Evolutionary conservation across 2,888 invertebrate species (phyloP).

Genomic region (Hemithea aestivaria): DNA sequence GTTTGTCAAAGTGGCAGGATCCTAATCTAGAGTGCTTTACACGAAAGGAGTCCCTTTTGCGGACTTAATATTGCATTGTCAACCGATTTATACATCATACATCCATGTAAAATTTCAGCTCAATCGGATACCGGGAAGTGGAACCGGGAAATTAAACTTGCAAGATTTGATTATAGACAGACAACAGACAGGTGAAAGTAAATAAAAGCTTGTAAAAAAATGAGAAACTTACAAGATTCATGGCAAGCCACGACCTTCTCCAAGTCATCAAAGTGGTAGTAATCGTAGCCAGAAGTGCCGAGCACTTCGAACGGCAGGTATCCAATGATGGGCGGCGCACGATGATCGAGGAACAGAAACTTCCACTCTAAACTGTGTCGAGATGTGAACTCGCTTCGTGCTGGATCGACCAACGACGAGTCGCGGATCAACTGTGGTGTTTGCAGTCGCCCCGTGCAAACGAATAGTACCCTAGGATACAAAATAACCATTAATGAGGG

Average conservation of each 20-base stretch:
- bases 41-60: too few relatives aligned
- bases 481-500: conserved; percentile 1
- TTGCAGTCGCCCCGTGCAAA: conserved; percentile 89
- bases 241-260: conserved; percentile 92
- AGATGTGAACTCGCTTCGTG: conserved; percentile 92
- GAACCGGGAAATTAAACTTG: too few relatives aligned
- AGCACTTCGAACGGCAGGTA: conserved; percentile 96
- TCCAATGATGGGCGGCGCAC: conserved; percentile 94
- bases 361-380: conserved; percentile 97
- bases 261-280: conserved; percentile 96
- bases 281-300: conserved; percentile 97
- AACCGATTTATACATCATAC: too few relatives aligned
- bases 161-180: too few relatives aligned
- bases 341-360: conserved; percentile 94
- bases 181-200: too few relatives aligned
- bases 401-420: conserved; percentile 88
- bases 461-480: conserved; percentile 81
- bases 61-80: too few relatives aligned
- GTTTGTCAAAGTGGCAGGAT: too few relatives aligned
- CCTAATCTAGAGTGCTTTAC: too few relatives aligned
- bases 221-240: conserved; percentile 87
- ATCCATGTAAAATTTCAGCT: too few relatives aligned
- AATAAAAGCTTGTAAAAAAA: not conserved
- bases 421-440: conserved; percentile 92
- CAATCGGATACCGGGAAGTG: too few relatives aligned